These are phyloP conservation scores for Morone chrysops DNA, from an alignment of 2,113 vertebrate genomes.

Conservation along the genomic window DNA sequence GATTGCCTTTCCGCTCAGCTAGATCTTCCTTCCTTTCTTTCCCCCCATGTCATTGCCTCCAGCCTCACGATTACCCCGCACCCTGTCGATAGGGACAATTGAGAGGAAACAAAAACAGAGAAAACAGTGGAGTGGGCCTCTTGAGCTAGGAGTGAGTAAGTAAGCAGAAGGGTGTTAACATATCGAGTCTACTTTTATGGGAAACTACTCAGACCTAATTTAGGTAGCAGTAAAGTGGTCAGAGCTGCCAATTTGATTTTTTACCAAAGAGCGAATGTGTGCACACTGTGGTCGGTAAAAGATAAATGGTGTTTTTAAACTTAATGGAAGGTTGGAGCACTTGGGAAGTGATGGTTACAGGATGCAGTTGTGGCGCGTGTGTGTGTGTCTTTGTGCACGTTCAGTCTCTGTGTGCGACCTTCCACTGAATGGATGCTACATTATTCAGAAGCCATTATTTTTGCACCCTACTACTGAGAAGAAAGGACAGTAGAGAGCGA, in stretches of 20 bases:
- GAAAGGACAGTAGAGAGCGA: conserved; percentile 2
- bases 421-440: conserved; percentile 64
- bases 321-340: conserved; percentile 66
- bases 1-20: conserved; percentile 51
- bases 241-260: conserved; percentile 49
- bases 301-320: conserved; percentile 60
- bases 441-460: conserved; percentile 75
- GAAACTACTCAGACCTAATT: conserved; percentile 47
- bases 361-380: conserved; percentile 15
- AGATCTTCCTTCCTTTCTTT: conserved; percentile 56
- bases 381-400: conserved; percentile 12
- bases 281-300: conserved; percentile 25
- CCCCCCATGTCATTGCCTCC: conserved; percentile 37
- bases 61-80: conserved; percentile 25
- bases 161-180: conserved; percentile 59
- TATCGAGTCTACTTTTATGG: conserved; percentile 33
- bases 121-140: conserved; percentile 42
- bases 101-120: conserved; percentile 51
- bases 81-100: conserved; percentile 34
- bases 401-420: conserved; percentile 23
- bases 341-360: conserved; percentile 34
- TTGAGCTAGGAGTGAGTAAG: conserved; percentile 38
- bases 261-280: conserved; percentile 37
- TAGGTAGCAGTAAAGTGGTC: conserved; percentile 55
- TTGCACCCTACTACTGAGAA: conserved; percentile 35